Conservation (phyloP, 2,888 invertebrate genomes). For the Yponomeuta cagnagella region DNA sequence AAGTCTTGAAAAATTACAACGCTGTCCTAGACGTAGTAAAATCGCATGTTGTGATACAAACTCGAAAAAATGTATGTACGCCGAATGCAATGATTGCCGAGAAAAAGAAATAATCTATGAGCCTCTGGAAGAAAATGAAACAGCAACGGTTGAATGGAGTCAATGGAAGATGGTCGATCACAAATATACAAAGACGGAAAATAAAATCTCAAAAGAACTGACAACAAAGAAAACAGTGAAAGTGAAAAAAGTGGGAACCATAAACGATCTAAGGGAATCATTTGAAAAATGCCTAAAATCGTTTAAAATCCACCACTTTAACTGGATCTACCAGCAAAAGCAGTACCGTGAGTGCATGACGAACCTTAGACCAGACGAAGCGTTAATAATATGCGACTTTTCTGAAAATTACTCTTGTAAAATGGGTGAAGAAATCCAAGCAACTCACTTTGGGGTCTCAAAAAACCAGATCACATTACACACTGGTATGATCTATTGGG, state of each 20-base stretch:
- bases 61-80: not conserved
- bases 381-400: slow-evolving; percentile 21
- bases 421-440: slow-evolving; percentile 21
- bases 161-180: not conserved
- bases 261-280: slow-evolving; percentile 2
- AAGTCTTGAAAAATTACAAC: too few species aligned
- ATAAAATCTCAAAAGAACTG: too few species aligned
- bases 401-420: slow-evolving; percentile 23
- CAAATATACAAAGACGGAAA: slow-evolving; percentile 13
- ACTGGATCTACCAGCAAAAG: slow-evolving; percentile 13
- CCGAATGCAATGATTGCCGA: not conserved
- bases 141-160: not conserved
- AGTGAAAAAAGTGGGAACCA: slow-evolving; percentile 1
- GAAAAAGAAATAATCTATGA: not conserved
- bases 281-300: slow-evolving; percentile 9
- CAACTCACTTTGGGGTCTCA: slow-evolving; percentile 23
- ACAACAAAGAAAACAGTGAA: slow-evolving; percentile 3
- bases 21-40: too few species aligned
- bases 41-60: not conserved
- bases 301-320: slow-evolving; percentile 16
- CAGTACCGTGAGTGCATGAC: slow-evolving; percentile 11
- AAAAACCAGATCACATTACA: slow-evolving; percentile 22
- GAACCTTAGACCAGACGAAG: slow-evolving; percentile 15
- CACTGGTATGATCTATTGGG: slow-evolving; percentile 21
- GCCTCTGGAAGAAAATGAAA: not conserved